Conservation (phyloP, 1,140 invertebrate genomes). For the Pseudomyrmex flavicornis region DNA sequence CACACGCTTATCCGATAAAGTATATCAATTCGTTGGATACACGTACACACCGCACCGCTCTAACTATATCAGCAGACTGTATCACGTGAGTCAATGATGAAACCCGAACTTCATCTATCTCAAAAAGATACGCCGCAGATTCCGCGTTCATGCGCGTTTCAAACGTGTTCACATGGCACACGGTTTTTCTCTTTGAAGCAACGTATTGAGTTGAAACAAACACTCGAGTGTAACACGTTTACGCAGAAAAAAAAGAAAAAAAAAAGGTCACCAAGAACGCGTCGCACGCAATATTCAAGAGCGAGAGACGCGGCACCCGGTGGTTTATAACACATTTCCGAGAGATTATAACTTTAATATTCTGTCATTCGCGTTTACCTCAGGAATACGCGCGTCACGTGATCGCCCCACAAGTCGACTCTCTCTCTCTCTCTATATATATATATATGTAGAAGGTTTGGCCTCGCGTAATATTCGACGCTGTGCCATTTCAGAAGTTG, state of each 20-base stretch:
- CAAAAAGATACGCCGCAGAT: too few relatives aligned
- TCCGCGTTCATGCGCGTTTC: too few relatives aligned
- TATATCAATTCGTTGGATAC: constrained; percentile 34
- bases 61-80: neutral
- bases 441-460: neutral
- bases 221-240: too few relatives aligned
- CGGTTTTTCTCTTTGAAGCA: too few relatives aligned
- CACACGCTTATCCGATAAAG: constrained; percentile 41
- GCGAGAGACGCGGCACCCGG: too few relatives aligned
- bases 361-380: constrained; percentile 13
- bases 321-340: constrained; percentile 23
- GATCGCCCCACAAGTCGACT: constrained; percentile 22
- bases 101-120: constrained; percentile 3
- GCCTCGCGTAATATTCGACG: constrained; percentile 49
- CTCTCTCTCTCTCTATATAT: neutral
- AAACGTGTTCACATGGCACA: too few relatives aligned
- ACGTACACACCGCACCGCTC: neutral
- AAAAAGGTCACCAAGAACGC: neutral
- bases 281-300: neutral
- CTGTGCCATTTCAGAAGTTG: constrained; percentile 46
- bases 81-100: neutral
- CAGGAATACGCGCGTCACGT: constrained; percentile 32
- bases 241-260: too few relatives aligned
- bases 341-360: constrained; percentile 51
- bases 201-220: too few relatives aligned